Percentiles rank a stretch among this genome's conserved stretches.
Conservation (phyloP, 2,797 vertebrate genomes). For the Orientallactaga sibirica region DNA sequence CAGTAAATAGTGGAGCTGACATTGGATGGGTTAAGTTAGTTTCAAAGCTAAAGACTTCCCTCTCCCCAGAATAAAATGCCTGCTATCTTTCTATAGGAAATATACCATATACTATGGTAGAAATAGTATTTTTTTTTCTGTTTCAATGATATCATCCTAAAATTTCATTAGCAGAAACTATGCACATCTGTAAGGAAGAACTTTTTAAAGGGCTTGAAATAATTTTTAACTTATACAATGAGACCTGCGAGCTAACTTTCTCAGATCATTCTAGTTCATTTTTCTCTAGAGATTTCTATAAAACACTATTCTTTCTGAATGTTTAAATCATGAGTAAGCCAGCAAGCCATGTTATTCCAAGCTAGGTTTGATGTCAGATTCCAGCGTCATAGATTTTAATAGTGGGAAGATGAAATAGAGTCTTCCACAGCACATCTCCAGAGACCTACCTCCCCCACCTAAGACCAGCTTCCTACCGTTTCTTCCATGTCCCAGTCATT, state of each 20-base stretch:
- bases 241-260: neutral
- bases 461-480: neutral
- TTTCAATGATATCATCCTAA: neutral
- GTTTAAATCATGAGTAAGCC: neutral
- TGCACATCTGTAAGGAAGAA: neutral
- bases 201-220: neutral
- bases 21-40: too few species aligned
- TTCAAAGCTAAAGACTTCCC: too few species aligned
- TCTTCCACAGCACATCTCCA: neutral
- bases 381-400: conserved; percentile 32
- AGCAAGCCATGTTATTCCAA: neutral
- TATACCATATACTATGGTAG: neutral
- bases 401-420: neutral
- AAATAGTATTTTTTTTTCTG: neutral
- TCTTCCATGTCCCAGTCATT: too few species aligned
- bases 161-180: conserved; percentile 9
- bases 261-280: neutral
- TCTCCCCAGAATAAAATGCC: too few species aligned
- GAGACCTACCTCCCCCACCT: neutral
- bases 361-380: conserved; percentile 5
- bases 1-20: too few species aligned
- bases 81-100: neutral
- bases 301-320: neutral
- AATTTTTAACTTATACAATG: neutral
- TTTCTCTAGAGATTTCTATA: neutral